A percentile compares a stretch with the other conserved stretches of the same genome.
Conservation (phyloP, 2,888 invertebrate genomes). For the Eilema caniola region DNA sequence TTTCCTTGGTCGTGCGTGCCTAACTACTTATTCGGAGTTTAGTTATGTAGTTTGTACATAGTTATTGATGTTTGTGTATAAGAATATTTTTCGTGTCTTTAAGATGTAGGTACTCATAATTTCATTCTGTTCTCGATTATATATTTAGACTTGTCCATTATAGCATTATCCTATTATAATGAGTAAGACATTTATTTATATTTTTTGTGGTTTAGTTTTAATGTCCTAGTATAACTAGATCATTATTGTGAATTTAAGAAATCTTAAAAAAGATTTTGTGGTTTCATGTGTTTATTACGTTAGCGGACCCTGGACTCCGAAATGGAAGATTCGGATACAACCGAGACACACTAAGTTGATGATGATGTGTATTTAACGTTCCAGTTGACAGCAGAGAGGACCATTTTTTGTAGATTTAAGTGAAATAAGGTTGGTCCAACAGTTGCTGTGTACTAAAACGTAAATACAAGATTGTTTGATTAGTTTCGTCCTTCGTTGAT, state of each 20-base stretch:
- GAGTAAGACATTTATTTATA: not conserved
- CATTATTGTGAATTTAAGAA: not conserved
- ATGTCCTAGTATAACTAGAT: conserved; percentile 5
- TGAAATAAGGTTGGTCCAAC: not conserved
- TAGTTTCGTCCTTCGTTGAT: conserved; percentile 6
- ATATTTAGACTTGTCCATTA: not conserved
- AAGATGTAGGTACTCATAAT: not conserved
- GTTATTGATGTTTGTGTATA: conserved; percentile 4
- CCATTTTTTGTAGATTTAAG: not conserved
- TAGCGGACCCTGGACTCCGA: too few species aligned
- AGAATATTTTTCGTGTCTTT: not conserved
- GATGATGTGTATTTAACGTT: not conserved
- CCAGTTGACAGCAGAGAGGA: not conserved
- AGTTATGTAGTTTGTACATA: too few species aligned
- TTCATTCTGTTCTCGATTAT: not conserved
- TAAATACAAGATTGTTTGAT: conserved; percentile 1
- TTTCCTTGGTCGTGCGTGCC: not conserved
- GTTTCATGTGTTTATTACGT: not conserved
- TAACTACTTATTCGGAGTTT: not conserved
- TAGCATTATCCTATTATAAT: not conserved
- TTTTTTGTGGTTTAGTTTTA: not conserved
- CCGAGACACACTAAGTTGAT: too few species aligned
- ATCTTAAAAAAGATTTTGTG: not conserved
- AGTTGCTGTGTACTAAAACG: not conserved
- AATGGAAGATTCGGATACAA: too few species aligned